Percentiles rank a stretch among this genome's conserved stretches.
phyloP scores from a whole-genome alignment of 2,113 vertebrate genomes.

The Abramis brama region DNA sequence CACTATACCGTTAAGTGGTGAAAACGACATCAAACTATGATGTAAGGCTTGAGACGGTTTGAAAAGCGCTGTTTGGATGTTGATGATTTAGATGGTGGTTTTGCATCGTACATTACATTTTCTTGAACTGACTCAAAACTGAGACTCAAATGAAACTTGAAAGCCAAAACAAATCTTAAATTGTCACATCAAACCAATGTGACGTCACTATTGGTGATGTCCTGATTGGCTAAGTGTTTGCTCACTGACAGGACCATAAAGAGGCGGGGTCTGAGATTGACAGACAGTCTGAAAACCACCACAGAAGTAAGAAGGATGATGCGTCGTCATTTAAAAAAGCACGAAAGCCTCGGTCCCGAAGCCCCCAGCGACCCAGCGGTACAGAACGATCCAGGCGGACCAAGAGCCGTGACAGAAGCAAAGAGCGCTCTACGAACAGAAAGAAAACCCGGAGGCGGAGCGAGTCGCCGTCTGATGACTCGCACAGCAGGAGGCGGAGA shows the following conservation, averaged over 20 bases:
- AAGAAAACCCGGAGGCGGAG: conserved; percentile 42
- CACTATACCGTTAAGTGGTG: too few species aligned
- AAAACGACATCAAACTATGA: not conserved
- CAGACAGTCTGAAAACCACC: conserved; percentile 53
- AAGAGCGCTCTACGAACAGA: not conserved
- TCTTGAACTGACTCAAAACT: conserved; percentile 60
- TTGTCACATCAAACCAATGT: not conserved
- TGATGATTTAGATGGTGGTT: not conserved
- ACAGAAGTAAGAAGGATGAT: conserved; percentile 51
- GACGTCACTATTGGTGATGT: not conserved
- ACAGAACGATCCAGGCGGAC: not conserved
- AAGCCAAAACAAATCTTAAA: not conserved
- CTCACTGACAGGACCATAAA: conserved; percentile 66
- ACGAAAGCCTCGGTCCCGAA: conserved; percentile 53
- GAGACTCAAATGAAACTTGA: conserved; percentile 56
- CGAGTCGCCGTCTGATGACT: conserved; percentile 47
- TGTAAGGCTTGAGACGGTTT: not conserved
- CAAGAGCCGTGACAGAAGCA: conserved; percentile 20
- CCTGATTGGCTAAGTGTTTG: conserved; percentile 58
- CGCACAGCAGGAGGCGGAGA: conserved; percentile 47
- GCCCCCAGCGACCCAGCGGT: not conserved
- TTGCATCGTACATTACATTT: conserved; percentile 2
- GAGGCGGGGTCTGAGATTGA: conserved; percentile 58
- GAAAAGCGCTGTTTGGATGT: not conserved
- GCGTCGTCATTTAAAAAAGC: conserved; percentile 49